phyloP scores from a whole-genome alignment of 37 sponge, comb jelly and placozoan genomes.

The Theonella swinhoei region DNA sequence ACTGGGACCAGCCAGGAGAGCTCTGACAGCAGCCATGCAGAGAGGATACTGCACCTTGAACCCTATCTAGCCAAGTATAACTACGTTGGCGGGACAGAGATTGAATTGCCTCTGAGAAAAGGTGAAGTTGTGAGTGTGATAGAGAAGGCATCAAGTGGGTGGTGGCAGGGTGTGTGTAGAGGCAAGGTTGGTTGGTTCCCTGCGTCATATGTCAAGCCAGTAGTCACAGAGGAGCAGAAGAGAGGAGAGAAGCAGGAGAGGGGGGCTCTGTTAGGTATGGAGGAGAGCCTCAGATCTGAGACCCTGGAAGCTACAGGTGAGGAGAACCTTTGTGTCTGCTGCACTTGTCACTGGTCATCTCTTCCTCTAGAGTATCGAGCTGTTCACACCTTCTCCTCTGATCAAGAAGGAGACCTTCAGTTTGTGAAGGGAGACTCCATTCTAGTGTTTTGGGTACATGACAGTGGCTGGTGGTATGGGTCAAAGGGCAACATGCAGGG shows the following conservation, averaged over 20 bases:
- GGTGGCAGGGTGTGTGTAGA: constrained; percentile 69
- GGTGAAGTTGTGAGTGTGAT: constrained; percentile 64
- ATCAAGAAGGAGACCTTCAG: constrained; percentile 61
- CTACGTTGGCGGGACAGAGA: constrained; percentile 27
- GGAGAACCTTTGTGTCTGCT: not conserved
- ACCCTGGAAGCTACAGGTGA: constrained; percentile 19
- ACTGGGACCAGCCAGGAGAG: constrained; percentile 5
- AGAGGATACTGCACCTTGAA: constrained; percentile 6
- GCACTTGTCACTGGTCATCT: not conserved
- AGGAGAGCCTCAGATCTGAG: not conserved
- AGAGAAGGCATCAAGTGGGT: constrained; percentile 66
- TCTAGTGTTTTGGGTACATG: constrained; percentile 78
- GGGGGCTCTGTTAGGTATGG: not conserved
- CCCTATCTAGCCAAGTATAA: constrained; percentile 43
- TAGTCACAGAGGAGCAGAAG: not conserved
- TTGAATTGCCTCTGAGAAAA: constrained; percentile 54
- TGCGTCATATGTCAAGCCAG: constrained; percentile 43
- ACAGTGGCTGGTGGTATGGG: constrained; percentile 92
- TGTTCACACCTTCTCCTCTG: constrained; percentile 46
- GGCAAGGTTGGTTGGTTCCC: constrained; percentile 78
- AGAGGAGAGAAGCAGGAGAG: constrained; percentile 32
- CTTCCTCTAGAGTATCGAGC: constrained; percentile 62
- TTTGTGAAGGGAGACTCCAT: constrained; percentile 75
- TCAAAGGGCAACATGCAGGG: constrained; percentile 55
- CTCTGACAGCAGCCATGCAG: not conserved